Evolutionary conservation across 2,888 invertebrate genomes (phyloP).

Genomic region (Synanthedon formicaeformis): DNA sequence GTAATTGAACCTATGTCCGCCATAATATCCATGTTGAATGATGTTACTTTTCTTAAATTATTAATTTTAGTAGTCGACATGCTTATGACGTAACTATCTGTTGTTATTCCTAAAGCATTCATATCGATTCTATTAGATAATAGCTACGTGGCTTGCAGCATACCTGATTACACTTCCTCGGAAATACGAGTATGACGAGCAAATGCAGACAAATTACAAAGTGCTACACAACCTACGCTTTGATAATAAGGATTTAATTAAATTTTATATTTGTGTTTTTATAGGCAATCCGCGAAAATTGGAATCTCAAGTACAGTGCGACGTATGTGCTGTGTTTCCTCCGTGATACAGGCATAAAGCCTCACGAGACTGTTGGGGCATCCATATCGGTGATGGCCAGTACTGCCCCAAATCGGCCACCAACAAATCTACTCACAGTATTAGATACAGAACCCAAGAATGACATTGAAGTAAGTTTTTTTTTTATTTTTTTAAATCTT

Average conservation of each 20-base stretch:
- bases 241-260: background rate
- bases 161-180: too few species aligned
- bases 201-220: too few species aligned
- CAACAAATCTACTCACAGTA: slow-evolving; percentile 48
- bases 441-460: slow-evolving; percentile 47
- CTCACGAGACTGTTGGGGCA: slow-evolving; percentile 54
- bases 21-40: too few species aligned
- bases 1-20: too few species aligned
- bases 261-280: slow-evolving; percentile 23
- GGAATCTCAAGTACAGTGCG: slow-evolving; percentile 93
- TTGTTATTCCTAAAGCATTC: too few species aligned
- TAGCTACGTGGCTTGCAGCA: too few species aligned
- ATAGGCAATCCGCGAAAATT: slow-evolving; percentile 89
- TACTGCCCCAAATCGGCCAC: slow-evolving; percentile 25
- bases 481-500: background rate
- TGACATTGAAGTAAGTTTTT: slow-evolving; percentile 40
- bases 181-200: too few species aligned
- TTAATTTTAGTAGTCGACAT: too few species aligned
- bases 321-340: slow-evolving; percentile 88
- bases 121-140: too few species aligned
- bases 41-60: too few species aligned
- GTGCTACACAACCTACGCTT: too few species aligned
- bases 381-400: slow-evolving; percentile 43
- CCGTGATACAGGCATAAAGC: slow-evolving; percentile 73
- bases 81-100: too few species aligned